These are phyloP conservation scores for Platichthys flesus DNA, from an alignment of 2,113 vertebrate genomes.

Conservation along the genomic window DNA sequence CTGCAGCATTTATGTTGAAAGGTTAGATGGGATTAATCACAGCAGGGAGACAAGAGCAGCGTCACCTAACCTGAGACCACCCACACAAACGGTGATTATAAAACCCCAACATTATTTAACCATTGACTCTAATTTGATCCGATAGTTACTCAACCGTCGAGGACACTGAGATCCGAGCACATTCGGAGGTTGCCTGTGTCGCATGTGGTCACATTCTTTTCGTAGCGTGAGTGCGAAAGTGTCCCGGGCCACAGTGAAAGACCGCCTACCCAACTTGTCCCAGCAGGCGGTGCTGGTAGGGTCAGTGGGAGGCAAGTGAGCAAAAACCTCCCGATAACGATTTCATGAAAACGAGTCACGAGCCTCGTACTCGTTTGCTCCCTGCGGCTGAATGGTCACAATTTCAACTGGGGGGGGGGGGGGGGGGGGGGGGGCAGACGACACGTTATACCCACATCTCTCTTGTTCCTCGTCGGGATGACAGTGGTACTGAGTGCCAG, in stretches of 20 bases:
- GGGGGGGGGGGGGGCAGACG: too few relatives aligned
- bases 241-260: not conserved
- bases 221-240: not conserved
- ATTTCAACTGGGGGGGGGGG: not conserved
- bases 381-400: not conserved
- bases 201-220: not conserved
- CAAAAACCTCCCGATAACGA: not conserved
- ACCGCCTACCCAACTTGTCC: slow-evolving; percentile 20
- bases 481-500: slow-evolving; percentile 18
- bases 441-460: slow-evolving; percentile 8
- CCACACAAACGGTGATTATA: too few relatives aligned
- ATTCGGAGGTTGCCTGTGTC: not conserved
- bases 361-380: not conserved
- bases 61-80: not conserved
- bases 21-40: too few relatives aligned
- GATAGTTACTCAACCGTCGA: not conserved
- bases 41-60: too few relatives aligned
- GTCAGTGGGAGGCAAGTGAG: slow-evolving; percentile 25
- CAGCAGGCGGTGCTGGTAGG: slow-evolving; percentile 28
- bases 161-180: not conserved
- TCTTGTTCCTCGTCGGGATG: slow-evolving; percentile 26
- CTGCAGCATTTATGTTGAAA: too few relatives aligned
- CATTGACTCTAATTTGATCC: not conserved
- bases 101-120: not conserved
- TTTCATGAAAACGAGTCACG: not conserved